These are phyloP conservation scores for Bombus sylvicola DNA, from an alignment of 1,140 invertebrate species.

Conservation along the genomic window DNA sequence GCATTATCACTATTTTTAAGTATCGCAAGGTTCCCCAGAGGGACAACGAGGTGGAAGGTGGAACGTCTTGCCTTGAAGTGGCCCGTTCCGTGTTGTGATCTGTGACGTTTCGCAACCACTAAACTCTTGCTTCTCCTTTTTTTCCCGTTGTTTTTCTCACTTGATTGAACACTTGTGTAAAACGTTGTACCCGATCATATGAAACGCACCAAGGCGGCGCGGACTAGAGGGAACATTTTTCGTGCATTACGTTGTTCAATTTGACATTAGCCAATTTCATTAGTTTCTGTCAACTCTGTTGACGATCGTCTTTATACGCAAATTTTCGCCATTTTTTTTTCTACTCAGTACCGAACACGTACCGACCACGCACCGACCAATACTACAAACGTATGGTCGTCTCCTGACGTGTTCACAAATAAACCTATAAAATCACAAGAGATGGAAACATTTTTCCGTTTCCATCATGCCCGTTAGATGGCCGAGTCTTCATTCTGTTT, in stretches of 20 bases:
- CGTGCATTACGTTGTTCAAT: conserved; percentile 41
- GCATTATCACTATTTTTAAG: conserved; percentile 41
- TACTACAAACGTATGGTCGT: conserved; percentile 6
- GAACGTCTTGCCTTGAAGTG: conserved; percentile 56
- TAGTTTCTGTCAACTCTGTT: conserved; percentile 45
- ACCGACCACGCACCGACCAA: background rate
- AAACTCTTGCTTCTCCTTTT: conserved; percentile 10
- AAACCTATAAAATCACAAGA: conserved; percentile 40
- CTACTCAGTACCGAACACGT: background rate
- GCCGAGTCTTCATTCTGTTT: conserved; percentile 25
- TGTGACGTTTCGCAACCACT: conserved; percentile 74
- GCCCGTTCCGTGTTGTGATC: conserved; percentile 53
- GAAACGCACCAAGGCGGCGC: conserved; percentile 12
- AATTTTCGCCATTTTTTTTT: conserved; percentile 59
- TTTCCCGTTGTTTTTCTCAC: conserved; percentile 12
- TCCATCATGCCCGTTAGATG: conserved; percentile 55
- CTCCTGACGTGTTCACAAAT: conserved; percentile 61
- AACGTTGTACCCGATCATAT: conserved; percentile 25
- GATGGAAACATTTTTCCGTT: conserved; percentile 27
- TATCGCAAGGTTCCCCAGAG: background rate
- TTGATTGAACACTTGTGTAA: conserved; percentile 18
- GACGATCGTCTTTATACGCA: conserved; percentile 47
- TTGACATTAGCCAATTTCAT: conserved; percentile 59
- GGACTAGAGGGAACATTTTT: conserved; percentile 49
- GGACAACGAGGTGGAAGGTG: conserved; percentile 9